Evolutionary conservation across 2,113 vertebrate species (phyloP).

Genomic region (Corvus hawaiiensis): DNA sequence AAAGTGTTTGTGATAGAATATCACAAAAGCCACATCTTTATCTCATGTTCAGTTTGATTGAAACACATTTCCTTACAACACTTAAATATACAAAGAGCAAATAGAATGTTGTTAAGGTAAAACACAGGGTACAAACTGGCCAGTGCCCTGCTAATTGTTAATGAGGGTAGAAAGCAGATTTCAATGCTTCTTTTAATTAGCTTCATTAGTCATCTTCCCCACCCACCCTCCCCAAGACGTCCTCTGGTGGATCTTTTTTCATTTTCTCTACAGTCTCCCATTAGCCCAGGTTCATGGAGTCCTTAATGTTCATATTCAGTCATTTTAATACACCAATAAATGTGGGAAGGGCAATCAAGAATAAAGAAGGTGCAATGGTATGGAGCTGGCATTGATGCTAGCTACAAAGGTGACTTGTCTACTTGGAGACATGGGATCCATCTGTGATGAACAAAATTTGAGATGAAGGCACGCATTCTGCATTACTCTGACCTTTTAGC

Average conservation of each 20-base stretch:
- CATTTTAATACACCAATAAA: slow-evolving; percentile 87
- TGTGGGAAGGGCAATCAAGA: slow-evolving; percentile 84
- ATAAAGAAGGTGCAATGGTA: slow-evolving; percentile 85
- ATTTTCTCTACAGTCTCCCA: slow-evolving; percentile 80
- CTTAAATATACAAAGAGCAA: slow-evolving; percentile 98
- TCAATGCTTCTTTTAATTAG: slow-evolving; percentile 86
- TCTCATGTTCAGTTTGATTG: slow-evolving; percentile 83
- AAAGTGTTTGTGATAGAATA: slow-evolving; percentile 94
- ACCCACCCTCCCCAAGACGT: slow-evolving; percentile 71
- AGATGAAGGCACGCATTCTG: slow-evolving; percentile 99
- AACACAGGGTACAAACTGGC: slow-evolving; percentile 85
- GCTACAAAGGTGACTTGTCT: slow-evolving; percentile 89
- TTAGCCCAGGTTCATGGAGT: slow-evolving; percentile 87
- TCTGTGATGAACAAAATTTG: slow-evolving; percentile 92
- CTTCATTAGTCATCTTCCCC: slow-evolving; percentile 86
- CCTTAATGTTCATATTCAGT: slow-evolving; percentile 87
- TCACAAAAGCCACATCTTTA: slow-evolving; percentile 93
- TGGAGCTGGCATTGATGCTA: slow-evolving; percentile 81
- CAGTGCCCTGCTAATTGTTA: slow-evolving; percentile 87
- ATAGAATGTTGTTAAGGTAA: slow-evolving; percentile 91
- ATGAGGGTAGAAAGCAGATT: slow-evolving; percentile 88
- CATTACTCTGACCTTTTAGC: slow-evolving; percentile 88
- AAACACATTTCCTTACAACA: slow-evolving; percentile 97
- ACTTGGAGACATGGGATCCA: slow-evolving; percentile 82
- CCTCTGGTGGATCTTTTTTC: slow-evolving; percentile 77